Evolutionary conservation across 2,888 invertebrate species (phyloP).

Genomic region (Copidosoma aretas): DNA sequence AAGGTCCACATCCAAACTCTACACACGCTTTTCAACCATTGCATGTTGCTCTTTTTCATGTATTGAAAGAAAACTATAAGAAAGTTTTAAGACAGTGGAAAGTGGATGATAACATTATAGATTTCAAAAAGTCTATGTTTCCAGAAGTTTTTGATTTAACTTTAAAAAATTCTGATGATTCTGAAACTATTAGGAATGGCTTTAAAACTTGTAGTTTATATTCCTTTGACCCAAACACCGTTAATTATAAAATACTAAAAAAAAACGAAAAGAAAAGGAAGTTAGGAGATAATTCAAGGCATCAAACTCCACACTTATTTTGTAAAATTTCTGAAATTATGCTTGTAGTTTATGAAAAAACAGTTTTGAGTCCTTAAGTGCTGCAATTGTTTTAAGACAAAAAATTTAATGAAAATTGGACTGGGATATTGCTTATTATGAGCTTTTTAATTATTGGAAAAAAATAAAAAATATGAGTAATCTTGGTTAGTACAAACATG

Average conservation of each 20-base stretch:
- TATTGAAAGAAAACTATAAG: conserved; percentile 13
- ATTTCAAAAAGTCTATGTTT: conserved; percentile 17
- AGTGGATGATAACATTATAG: conserved; percentile 2
- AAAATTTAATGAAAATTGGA: no score
- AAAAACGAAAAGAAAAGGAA: not conserved
- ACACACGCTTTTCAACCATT: conserved; percentile 20
- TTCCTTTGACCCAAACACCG: not conserved
- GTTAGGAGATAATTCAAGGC: no score
- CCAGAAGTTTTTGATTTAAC: not conserved
- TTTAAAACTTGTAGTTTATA: conserved; percentile 1
- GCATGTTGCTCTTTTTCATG: conserved; percentile 16
- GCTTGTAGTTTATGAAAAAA: no score
- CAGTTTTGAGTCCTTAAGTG: no score
- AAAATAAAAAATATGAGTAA: no score
- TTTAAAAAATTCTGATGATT: not conserved
- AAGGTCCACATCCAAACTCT: conserved; percentile 16
- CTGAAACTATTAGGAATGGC: not conserved
- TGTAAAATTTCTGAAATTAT: no score
- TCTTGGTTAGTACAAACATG: no score
- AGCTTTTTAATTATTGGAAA: no score
- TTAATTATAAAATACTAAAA: conserved; percentile 5
- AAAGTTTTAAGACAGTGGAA: not conserved
- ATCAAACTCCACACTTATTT: no score
- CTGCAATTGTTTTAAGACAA: no score
- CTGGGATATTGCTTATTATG: no score